Conservation (phyloP, 2,113 vertebrate species). For the Epinephelus cyanopodus region DNA sequence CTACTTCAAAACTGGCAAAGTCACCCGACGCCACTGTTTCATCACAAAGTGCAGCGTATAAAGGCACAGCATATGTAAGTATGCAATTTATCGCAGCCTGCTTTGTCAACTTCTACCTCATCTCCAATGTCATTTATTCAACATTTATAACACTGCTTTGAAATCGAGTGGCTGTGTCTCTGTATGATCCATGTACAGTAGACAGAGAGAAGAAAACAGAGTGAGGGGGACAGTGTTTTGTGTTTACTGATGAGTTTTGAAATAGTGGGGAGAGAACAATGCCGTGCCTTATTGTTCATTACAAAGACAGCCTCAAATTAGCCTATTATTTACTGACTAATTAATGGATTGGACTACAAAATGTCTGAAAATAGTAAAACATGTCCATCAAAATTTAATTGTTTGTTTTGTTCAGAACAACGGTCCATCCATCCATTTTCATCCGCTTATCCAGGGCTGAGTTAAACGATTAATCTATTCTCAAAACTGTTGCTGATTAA, state of each 20-base stretch:
- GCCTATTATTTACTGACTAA: neutral
- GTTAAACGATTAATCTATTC: too few relatives aligned
- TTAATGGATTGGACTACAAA: too few relatives aligned
- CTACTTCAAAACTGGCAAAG: too few relatives aligned
- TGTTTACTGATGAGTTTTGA: neutral
- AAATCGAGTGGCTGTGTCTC: neutral
- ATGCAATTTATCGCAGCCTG: neutral
- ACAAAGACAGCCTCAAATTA: neutral
- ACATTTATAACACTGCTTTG: neutral
- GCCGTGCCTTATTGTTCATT: too few relatives aligned
- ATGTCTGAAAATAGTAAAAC: neutral
- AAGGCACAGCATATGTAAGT: too few relatives aligned
- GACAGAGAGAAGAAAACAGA: neutral
- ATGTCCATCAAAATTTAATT: too few relatives aligned
- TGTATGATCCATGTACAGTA: neutral
- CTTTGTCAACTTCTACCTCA: constrained; percentile 11
- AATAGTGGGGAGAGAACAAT: neutral
- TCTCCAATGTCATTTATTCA: neutral
- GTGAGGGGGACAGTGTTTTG: neutral
- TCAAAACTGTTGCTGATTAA: too few relatives aligned
- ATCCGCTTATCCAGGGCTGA: too few relatives aligned
- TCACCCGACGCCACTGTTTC: too few relatives aligned
- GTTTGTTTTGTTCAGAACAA: too few relatives aligned
- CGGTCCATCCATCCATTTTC: too few relatives aligned
- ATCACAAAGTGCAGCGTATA: too few relatives aligned